Base-by-base conservation (phyloP, 2,888 invertebrate species). In the Rhabditoides inermis region DNA sequence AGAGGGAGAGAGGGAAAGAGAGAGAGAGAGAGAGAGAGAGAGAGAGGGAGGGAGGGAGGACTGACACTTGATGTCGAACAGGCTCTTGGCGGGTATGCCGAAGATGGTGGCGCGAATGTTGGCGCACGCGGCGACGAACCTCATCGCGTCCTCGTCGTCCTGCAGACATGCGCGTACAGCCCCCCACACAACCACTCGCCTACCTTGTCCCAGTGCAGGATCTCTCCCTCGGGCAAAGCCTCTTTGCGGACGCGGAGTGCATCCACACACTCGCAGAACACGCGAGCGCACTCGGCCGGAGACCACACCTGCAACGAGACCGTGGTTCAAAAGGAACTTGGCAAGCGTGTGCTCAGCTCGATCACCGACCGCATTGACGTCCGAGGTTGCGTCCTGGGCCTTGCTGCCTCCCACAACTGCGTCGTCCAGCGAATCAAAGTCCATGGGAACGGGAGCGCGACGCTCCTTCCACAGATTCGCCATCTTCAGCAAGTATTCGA, bases 61-160 rank as follows among this genome's bases (percentile, higher is more conserved):
- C 83, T 83, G 79, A 88, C 89, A 92, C 83, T 98, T 98, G 15
- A 91, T 85, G 72, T 91, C 89, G 77, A 95, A 98, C 44, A 88
- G 83, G 0, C 88, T 87, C 75, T 91, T 90, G 53, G 84, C 83
- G 1, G 83, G 79, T 76, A 99, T 98, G 51, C 86, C 85, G 79
- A 94, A 98, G 68, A 92, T 86, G 70, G 86, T 82, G 0, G 90
- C 85, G 39, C 98, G 83, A 51, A 99, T 85, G 77, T 98, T 98
- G 0, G 95, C 86, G 77, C 90, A 89, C 0, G 90, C 85, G 0
- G 91, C 87, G 1, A 98, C 95, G 79, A 99, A 99, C 78, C 56
- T 36, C 72, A 74, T 68, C 10, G 69, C 65, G 18, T 60, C 55
- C 6, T 70, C 68, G 49, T 95, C 91, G 78, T 98, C 98, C 81